Conservation (phyloP, 35 echinoderm and acorn worm genomes). For the Eucidaris tribuloides region DNA sequence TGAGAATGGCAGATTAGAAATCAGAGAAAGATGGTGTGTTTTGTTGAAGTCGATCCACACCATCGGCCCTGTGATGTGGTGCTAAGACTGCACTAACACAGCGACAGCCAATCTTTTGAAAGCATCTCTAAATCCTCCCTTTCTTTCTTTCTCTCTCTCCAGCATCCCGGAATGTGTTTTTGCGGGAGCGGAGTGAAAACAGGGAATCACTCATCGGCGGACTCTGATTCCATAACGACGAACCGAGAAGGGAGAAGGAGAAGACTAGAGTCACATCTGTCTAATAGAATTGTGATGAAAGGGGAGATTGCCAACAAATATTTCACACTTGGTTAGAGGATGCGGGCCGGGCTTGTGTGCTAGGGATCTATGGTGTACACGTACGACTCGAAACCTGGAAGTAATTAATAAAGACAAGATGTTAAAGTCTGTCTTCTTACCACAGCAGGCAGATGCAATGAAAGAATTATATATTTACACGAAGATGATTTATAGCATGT, state of each 20-base stretch:
- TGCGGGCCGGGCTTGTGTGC: no score
- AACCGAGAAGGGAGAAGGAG: neutral
- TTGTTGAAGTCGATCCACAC: neutral
- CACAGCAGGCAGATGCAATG: no score
- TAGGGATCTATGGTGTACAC: no score
- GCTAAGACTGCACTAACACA: neutral
- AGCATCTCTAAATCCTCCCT: conserved; percentile 15
- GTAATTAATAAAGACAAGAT: no score
- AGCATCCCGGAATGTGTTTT: conserved; percentile 22
- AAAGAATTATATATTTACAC: no score
- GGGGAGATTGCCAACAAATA: conserved; percentile 1
- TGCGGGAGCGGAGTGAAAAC: conserved; percentile 25
- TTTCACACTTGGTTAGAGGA: neutral
- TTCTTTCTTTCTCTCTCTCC: neutral
- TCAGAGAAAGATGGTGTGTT: no score
- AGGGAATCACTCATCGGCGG: conserved; percentile 3
- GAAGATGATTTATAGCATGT: no score
- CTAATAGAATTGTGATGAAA: conserved; percentile 36
- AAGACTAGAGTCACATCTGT: conserved; percentile 9
- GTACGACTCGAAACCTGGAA: no score
- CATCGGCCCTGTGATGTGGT: neutral
- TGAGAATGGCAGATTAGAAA: no score
- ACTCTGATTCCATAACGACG: conserved; percentile 18
- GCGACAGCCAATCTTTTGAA: neutral
- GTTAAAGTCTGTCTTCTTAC: no score